These are phyloP conservation scores for Platanista minor DNA, from an alignment of 2,113 vertebrate genomes.

Conservation along the genomic window DNA sequence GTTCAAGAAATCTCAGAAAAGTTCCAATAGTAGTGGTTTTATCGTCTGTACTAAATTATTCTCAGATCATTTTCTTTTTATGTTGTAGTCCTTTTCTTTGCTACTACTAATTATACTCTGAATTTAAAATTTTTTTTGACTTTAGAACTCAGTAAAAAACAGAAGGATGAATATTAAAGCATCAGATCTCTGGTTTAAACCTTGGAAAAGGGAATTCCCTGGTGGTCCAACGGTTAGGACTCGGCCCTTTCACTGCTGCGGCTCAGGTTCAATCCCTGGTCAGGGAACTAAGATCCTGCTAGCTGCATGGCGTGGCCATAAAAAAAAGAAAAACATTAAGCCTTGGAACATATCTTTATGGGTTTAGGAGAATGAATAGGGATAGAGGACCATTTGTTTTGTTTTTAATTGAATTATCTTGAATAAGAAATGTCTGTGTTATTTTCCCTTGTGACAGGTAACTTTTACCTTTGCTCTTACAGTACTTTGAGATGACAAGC, in stretches of 20 bases:
- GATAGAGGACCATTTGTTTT: not conserved
- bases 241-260: not conserved
- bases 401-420: not conserved
- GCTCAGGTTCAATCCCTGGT: not conserved
- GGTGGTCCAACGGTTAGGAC: not conserved
- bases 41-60: not conserved
- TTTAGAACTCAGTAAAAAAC: not conserved
- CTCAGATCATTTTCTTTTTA: not conserved
- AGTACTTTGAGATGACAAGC: not conserved
- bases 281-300: not conserved
- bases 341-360: not conserved
- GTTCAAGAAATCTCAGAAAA: not conserved
- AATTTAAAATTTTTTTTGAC: not conserved
- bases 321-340: not conserved
- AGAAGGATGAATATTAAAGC: not conserved
- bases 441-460: not conserved
- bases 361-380: not conserved
- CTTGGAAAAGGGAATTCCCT: not conserved
- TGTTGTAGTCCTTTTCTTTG: not conserved
- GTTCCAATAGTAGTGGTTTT: not conserved
- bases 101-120: not conserved
- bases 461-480: not conserved
- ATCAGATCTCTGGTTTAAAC: not conserved
- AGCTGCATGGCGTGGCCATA: not conserved
- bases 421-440: not conserved